phyloP scores from a whole-genome alignment of 1,140 invertebrate genomes.

The Brachionus asplanchnoidis region DNA sequence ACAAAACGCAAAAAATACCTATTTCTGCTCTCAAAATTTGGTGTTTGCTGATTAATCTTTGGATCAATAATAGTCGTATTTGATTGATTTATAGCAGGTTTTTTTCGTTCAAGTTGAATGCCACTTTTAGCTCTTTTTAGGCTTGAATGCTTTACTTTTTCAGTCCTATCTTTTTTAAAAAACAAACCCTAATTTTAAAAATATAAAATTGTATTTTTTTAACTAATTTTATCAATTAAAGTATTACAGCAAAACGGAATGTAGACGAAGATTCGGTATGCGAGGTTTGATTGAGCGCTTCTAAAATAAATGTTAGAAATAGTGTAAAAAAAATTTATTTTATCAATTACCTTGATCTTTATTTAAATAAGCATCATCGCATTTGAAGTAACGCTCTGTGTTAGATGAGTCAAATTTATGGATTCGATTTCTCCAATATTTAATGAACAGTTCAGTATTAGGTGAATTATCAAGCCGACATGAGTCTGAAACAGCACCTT shows the following conservation, averaged over 20 bases:
- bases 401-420: neutral
- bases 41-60: neutral
- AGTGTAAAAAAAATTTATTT: neutral
- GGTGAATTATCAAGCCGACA: constrained; percentile 5
- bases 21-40: neutral
- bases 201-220: neutral
- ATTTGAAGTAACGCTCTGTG: neutral
- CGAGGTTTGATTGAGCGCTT: neutral
- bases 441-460: constrained; percentile 2
- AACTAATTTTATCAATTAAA: neutral
- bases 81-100: neutral
- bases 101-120: constrained; percentile 20
- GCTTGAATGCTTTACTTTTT: constrained; percentile 21
- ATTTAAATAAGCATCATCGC: neutral
- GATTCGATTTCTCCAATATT: constrained; percentile 19
- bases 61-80: neutral
- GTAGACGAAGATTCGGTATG: neutral
- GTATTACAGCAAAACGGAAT: constrained; percentile 21
- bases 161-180: constrained; percentile 23
- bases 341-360: neutral
- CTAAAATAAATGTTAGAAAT: neutral
- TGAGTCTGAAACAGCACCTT: neutral
- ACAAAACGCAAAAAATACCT: neutral
- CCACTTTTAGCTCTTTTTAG: constrained; percentile 39
- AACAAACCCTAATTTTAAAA: neutral